These are phyloP conservation scores for Trididemnum nubilum DNA, from an alignment of 23 tunicate genomes.

Conservation along the genomic window DNA sequence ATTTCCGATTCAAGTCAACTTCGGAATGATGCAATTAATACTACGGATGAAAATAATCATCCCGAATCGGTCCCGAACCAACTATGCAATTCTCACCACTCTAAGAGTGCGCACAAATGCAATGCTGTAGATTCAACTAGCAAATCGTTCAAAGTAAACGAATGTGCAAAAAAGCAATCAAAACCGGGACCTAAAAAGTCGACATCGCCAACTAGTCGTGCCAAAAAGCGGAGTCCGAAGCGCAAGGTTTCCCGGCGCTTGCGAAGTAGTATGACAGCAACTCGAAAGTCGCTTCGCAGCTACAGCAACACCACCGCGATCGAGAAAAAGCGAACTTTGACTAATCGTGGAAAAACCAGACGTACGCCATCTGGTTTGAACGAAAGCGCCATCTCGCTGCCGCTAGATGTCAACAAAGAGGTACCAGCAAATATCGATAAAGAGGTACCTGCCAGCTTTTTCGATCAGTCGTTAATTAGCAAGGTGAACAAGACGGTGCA, in stretches of 20 bases:
- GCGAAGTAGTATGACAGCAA: constrained; percentile 5
- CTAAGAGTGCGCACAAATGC: background rate
- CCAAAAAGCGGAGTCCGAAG: background rate
- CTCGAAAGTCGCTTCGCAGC: constrained; percentile 7
- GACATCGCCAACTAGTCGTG: background rate
- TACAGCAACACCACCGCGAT: background rate
- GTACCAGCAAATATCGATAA: background rate
- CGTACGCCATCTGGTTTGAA: background rate
- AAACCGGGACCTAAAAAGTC: no score
- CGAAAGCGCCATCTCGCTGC: background rate
- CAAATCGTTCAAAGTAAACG: background rate
- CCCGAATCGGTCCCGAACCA: background rate
- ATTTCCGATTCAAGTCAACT: background rate
- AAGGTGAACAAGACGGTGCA: background rate
- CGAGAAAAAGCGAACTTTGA: no score
- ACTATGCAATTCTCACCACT: background rate
- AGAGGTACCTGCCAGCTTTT: background rate
- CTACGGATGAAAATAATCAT: background rate
- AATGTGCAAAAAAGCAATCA: background rate
- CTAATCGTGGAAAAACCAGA: background rate
- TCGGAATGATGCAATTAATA: background rate
- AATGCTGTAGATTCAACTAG: background rate
- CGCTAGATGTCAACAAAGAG: background rate
- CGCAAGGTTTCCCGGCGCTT: background rate
- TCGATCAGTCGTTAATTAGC: background rate